Conservation (phyloP, 2,888 invertebrate species). For the Julus scandinavius region DNA sequence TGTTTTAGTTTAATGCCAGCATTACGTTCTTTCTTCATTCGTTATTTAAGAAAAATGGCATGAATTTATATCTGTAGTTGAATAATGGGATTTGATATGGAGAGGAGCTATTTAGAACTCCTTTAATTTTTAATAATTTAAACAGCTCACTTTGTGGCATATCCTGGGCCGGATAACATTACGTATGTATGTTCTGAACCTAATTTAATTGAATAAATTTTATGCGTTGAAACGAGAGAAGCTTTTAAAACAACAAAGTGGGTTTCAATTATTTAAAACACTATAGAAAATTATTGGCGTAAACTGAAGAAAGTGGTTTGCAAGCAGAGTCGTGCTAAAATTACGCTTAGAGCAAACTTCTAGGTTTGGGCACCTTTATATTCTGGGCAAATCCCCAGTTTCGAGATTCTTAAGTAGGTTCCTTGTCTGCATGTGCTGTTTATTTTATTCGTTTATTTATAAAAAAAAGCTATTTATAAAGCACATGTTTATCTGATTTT, state of each 20-base stretch:
- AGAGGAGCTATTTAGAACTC: constrained; percentile 1
- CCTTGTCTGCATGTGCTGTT: too few species aligned
- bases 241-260: constrained; percentile 34
- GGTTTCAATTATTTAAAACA: constrained; percentile 38
- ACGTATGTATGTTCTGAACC: background rate
- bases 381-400: background rate
- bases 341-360: background rate
- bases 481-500: background rate
- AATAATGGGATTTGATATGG: constrained; percentile 10
- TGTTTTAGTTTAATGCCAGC: background rate
- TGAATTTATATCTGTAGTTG: background rate
- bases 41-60: background rate
- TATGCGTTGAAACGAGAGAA: constrained; percentile 32
- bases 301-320: background rate
- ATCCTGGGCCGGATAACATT: background rate
- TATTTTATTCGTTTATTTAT: too few species aligned
- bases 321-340: background rate
- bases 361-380: background rate
- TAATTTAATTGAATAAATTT: constrained; percentile 2
- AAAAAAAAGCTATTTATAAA: too few species aligned
- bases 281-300: background rate
- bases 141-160: background rate
- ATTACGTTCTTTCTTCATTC: background rate
- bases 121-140: constrained; percentile 30
- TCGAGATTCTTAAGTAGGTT: background rate